A percentile compares a stretch with the other conserved stretches of the same genome.
These are phyloP conservation scores for Petaurus breviceps DNA, from an alignment of 2,113 vertebrate species.

Conservation along the genomic window DNA sequence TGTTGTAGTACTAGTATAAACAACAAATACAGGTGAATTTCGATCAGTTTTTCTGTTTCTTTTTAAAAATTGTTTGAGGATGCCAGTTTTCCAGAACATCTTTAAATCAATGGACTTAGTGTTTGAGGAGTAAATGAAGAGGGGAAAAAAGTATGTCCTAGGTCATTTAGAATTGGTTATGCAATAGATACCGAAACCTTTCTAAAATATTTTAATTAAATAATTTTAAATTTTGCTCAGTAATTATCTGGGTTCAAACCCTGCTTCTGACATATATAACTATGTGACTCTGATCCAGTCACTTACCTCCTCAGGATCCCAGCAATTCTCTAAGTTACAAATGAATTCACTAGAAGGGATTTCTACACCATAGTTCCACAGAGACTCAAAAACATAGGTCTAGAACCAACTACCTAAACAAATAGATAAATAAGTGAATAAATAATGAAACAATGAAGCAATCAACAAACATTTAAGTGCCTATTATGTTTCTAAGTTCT, in stretches of 20 bases:
- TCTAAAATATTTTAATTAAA: slow-evolving; percentile 34
- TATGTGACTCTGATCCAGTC: neutral
- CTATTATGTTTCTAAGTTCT: neutral
- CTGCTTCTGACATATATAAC: neutral
- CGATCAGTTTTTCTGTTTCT: slow-evolving; percentile 16
- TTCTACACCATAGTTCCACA: neutral
- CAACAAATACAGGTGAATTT: slow-evolving; percentile 10
- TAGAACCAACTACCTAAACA: neutral
- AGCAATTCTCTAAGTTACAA: neutral
- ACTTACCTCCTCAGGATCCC: neutral
- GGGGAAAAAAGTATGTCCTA: neutral
- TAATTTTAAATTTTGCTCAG: neutral
- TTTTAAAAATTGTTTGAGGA: slow-evolving; percentile 39
- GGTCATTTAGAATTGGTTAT: slow-evolving; percentile 31
- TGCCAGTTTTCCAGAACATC: slow-evolving; percentile 2
- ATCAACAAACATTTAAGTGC: neutral
- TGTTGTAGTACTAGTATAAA: slow-evolving; percentile 14
- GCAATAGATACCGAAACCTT: neutral
- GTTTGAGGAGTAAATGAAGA: neutral
- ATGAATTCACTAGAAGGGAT: neutral
- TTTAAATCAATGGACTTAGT: neutral
- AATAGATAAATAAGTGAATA: neutral
- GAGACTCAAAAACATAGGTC: neutral
- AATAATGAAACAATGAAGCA: neutral
- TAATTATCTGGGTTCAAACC: neutral